Evolutionary conservation across 2,888 invertebrate genomes (phyloP), one percentile per base, ranked within the genome.

Genomic region (Drosophila maculinotata): DNA sequence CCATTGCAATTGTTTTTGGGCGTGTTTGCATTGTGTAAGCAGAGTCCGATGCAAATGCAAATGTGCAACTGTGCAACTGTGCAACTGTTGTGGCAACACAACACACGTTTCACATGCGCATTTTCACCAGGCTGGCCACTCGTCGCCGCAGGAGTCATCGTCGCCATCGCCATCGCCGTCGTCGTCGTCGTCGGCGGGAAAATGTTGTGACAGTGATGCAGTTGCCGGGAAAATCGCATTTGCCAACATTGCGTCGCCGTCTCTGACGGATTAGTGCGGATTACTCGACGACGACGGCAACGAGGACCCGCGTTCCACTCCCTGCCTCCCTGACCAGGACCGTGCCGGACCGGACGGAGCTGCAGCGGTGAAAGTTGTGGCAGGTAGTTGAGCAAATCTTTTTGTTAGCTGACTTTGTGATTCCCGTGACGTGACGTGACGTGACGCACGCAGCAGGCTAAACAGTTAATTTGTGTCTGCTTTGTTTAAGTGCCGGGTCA

Each of bases 221-320:
- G 87, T 87, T 87, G 87, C 76, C 87, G 67, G 71, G 65, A 72
- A 81, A 81, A 85, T 82, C 71, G 83, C 81, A 72, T 79, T 87
- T 68, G 83, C 62, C 81, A 87, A 82, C 87, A 73, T 87, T 82
- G 42, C 80, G 65, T 79, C 67, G 59, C 53, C 44, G 60, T 59
- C 35, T 39, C 63, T 71, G 79, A 87, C 63, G 87, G 85, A 87
- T 87, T 82, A 85, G 79, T 60, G 73, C 65, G 80, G 76, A 79
- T 76, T 82, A 79, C 42, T 44, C 12, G 57, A 47, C 65, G 45
- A 48, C 41, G 35, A 14, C 26, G 42, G 15, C 15, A n/a, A 20
- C 26, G 42, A 25, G 23, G 15, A 28, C 26, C 17, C 58, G 20
- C 56, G 4, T 23, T 17, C 12, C 28, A 20, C 15, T 39, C 14